These are phyloP conservation scores for Melanostoma mellinum DNA, from an alignment of 2,888 invertebrate species.

Conservation along the genomic window DNA sequence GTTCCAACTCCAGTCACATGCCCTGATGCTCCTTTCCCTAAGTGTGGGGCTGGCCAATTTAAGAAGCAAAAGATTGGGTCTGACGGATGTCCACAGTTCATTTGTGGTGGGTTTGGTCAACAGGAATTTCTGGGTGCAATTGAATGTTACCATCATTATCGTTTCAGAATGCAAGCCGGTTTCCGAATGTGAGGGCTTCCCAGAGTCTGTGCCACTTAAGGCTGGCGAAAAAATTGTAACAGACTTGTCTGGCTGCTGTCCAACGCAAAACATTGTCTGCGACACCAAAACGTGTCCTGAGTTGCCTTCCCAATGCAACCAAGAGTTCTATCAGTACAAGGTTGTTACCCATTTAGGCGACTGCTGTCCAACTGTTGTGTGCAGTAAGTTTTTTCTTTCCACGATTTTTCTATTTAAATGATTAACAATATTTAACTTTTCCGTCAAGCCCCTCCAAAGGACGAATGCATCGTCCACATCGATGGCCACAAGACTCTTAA, in stretches of 20 bases:
- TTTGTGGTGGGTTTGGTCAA: conserved; percentile 85
- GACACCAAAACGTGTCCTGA: conserved; percentile 85
- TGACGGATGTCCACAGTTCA: conserved; percentile 88
- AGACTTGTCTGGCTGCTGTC: conserved; percentile 89
- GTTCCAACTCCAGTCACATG: conserved; percentile 83
- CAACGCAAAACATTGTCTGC: conserved; percentile 85
- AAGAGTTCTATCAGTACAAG: conserved; percentile 84
- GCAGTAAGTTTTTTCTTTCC: conserved; percentile 83
- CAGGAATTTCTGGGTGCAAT: too few species aligned
- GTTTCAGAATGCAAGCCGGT: conserved; percentile 87
- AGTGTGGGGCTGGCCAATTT: conserved; percentile 88
- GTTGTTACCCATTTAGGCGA: conserved; percentile 79
- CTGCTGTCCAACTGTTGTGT: conserved; percentile 87
- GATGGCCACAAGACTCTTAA: conserved; percentile 79
- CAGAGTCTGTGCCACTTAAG: conserved; percentile 82
- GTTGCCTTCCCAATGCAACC: conserved; percentile 81
- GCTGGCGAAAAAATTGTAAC: conserved; percentile 85
- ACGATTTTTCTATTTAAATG: background rate
- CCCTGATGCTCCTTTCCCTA: conserved; percentile 86
- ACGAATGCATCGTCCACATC: conserved; percentile 79
- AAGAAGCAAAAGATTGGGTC: conserved; percentile 86
- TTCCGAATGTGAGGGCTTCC: conserved; percentile 86
- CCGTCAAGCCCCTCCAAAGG: conserved; percentile 78
- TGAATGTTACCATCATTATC: background rate
- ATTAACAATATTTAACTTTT: background rate